These are phyloP conservation scores for Trichogramma evanescens DNA, from an alignment of 2,888 invertebrate species.

Conservation along the genomic window DNA sequence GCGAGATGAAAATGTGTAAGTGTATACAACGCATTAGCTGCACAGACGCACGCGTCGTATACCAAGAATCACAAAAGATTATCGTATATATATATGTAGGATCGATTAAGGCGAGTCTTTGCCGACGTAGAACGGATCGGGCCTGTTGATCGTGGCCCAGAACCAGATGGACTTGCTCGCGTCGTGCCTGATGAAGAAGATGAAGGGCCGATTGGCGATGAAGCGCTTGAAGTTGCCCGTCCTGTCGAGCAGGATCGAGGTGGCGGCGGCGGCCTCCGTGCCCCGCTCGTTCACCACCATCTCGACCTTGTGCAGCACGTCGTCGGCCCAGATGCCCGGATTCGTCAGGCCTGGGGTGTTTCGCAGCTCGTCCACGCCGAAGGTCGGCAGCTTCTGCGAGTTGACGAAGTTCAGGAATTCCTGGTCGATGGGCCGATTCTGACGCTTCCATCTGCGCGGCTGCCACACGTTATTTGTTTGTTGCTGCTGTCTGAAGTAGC, in stretches of 20 bases:
- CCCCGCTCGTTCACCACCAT: constrained; percentile 62
- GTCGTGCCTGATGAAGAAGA: constrained; percentile 67
- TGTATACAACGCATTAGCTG: no score
- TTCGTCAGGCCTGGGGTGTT: constrained; percentile 47
- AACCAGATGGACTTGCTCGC: constrained; percentile 61
- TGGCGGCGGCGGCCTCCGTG: constrained; percentile 66
- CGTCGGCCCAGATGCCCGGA: constrained; percentile 58
- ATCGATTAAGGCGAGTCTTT: background rate
- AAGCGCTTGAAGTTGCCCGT: constrained; percentile 50
- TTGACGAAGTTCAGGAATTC: constrained; percentile 31
- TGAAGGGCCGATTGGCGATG: constrained; percentile 62
- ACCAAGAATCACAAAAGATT: background rate
- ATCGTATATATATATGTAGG: no score
- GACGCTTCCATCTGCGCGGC: constrained; percentile 25
- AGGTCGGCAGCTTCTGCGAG: constrained; percentile 28
- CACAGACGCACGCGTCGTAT: no score
- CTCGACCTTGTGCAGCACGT: constrained; percentile 61
- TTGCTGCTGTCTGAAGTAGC: background rate
- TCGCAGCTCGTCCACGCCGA: constrained; percentile 37
- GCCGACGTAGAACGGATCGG: constrained; percentile 36
- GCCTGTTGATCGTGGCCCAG: constrained; percentile 62
- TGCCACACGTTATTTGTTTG: background rate
- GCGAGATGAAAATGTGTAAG: no score
- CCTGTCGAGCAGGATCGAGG: constrained; percentile 54
- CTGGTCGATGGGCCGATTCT: constrained; percentile 31